These are phyloP conservation scores for Hyaena hyaena DNA, from an alignment of 2,113 vertebrate species.

Conservation along the genomic window DNA sequence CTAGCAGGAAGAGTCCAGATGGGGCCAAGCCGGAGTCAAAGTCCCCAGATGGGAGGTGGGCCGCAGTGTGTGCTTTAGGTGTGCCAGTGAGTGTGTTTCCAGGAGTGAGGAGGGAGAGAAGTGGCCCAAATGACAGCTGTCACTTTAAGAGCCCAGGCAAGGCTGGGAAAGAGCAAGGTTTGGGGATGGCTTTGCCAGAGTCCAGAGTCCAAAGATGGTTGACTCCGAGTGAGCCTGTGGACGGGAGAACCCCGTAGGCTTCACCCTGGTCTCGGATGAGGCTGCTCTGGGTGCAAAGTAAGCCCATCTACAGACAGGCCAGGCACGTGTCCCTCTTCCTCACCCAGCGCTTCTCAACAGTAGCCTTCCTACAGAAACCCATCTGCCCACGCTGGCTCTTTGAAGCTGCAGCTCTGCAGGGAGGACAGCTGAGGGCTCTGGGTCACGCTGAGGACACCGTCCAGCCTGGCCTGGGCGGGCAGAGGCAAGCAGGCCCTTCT, in stretches of 20 bases:
- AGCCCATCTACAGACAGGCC: not conserved
- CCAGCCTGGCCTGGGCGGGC: not conserved
- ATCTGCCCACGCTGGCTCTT: not conserved
- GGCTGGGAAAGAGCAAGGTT: not conserved
- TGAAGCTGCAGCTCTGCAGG: not conserved
- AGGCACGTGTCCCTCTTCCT: not conserved
- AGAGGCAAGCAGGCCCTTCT: not conserved
- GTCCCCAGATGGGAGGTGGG: not conserved
- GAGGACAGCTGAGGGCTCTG: not conserved
- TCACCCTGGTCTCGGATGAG: not conserved
- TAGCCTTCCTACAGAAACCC: not conserved
- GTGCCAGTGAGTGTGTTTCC: not conserved
- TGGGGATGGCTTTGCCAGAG: not conserved
- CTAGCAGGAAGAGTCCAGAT: not conserved
- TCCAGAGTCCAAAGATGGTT: not conserved
- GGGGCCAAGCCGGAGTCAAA: not conserved
- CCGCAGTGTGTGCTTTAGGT: not conserved
- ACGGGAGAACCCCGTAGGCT: not conserved
- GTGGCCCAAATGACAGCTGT: not conserved
- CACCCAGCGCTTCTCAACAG: not conserved
- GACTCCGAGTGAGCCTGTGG: not conserved
- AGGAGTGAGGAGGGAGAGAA: not conserved
- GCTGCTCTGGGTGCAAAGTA: not conserved
- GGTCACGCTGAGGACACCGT: constrained; percentile 19
- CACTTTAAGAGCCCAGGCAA: not conserved